Conservation (phyloP, 2,888 invertebrate genomes). For the Lymantria dispar region DNA sequence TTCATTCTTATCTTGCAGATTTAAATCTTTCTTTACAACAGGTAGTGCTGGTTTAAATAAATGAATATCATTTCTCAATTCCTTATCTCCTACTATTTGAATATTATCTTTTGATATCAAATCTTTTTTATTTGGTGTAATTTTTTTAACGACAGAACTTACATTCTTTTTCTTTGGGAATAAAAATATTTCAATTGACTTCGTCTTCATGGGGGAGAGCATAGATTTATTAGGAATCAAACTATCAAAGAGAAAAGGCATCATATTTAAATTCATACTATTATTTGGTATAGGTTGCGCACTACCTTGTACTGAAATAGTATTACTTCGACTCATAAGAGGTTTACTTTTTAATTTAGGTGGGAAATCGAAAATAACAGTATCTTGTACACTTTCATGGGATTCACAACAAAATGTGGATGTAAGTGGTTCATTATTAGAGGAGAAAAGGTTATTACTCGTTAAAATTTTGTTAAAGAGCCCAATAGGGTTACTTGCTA, state of each 20-base stretch:
- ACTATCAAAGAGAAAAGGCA: slow-evolving; percentile 46
- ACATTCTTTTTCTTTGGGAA: slow-evolving; percentile 55
- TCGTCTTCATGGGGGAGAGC: slow-evolving; percentile 40
- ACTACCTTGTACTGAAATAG: slow-evolving; percentile 3
- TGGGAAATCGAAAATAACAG: slow-evolving; percentile 52
- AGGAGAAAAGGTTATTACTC: slow-evolving; percentile 54
- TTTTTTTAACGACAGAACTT: slow-evolving; percentile 26
- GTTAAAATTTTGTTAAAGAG: slow-evolving; percentile 57
- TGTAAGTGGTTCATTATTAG: slow-evolving; percentile 44
- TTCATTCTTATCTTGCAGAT: slow-evolving; percentile 34
- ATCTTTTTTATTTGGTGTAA: slow-evolving; percentile 31
- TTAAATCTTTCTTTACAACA: slow-evolving; percentile 52
- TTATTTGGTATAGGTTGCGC: slow-evolving; percentile 1
- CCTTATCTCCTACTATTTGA: slow-evolving; percentile 57
- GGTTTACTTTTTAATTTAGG: slow-evolving; percentile 36
- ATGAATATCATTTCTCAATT: slow-evolving; percentile 44
- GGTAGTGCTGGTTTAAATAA: slow-evolving; percentile 35
- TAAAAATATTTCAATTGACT: slow-evolving; percentile 60
- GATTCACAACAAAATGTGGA: slow-evolving; percentile 64
- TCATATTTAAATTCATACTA: slow-evolving; percentile 21
- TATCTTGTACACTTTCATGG: slow-evolving; percentile 58
- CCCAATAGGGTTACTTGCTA: slow-evolving; percentile 44
- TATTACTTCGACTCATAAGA: slow-evolving; percentile 3
- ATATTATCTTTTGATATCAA: slow-evolving; percentile 42
- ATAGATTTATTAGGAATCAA: slow-evolving; percentile 35